These are phyloP conservation scores for Epirrhoe alternata DNA, from an alignment of 2,888 invertebrate genomes.

Conservation along the genomic window DNA sequence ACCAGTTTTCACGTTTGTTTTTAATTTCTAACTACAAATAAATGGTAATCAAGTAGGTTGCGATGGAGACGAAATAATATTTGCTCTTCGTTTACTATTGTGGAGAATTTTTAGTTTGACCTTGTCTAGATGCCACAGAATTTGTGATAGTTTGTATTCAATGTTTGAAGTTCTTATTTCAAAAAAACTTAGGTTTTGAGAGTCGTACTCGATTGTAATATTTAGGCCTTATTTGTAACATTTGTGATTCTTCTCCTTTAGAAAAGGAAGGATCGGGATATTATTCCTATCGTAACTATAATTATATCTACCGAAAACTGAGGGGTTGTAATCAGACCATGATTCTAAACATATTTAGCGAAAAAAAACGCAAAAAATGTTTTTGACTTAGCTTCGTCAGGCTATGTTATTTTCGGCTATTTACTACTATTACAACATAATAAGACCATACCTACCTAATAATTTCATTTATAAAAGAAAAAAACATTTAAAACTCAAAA, in stretches of 20 bases:
- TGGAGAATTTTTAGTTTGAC: constrained; percentile 6
- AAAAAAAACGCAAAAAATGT: too few relatives aligned
- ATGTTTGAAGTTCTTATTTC: background rate
- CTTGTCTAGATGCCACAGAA: constrained; percentile 3
- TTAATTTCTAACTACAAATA: constrained; percentile 75
- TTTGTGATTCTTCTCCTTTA: background rate
- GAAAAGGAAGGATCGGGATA: too few relatives aligned
- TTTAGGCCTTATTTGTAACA: background rate
- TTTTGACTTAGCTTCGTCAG: too few relatives aligned
- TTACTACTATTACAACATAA: too few relatives aligned
- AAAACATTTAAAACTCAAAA: too few relatives aligned
- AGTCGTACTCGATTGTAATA: background rate
- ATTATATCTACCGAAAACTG: too few relatives aligned
- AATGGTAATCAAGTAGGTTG: constrained; percentile 56
- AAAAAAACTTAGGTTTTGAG: background rate
- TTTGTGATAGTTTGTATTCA: background rate
- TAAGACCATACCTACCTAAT: too few relatives aligned
- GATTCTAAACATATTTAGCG: too few relatives aligned
- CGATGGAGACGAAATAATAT: constrained; percentile 45
- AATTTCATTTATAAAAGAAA: too few relatives aligned
- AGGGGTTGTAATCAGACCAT: too few relatives aligned
- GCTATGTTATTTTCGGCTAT: too few relatives aligned
- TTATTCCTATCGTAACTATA: too few relatives aligned
- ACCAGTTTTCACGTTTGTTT: constrained; percentile 61
- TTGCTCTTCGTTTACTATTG: constrained; percentile 10